Conservation (phyloP, 2,888 invertebrate species). For the Spisula solida region DNA sequence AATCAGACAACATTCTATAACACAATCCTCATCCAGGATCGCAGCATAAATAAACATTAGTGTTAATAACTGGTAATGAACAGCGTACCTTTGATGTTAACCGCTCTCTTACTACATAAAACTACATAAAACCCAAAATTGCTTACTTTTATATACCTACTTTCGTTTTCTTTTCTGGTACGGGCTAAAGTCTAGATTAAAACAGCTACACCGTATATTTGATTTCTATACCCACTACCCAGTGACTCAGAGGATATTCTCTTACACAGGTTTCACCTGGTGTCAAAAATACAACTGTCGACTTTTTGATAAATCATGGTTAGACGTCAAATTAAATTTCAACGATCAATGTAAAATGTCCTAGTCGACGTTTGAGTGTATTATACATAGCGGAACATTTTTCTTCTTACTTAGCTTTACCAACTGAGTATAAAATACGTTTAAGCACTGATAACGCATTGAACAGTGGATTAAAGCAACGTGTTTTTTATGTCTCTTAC, state of each 20-base stretch:
- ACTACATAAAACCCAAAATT: background rate
- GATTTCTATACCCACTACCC: background rate
- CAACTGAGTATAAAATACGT: background rate
- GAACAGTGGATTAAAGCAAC: background rate
- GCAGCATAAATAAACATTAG: conserved; percentile 1
- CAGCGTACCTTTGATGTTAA: background rate
- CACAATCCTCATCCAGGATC: background rate
- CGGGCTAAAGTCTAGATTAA: background rate
- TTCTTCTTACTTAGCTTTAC: too few species aligned
- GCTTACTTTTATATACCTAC: background rate
- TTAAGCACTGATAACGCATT: background rate
- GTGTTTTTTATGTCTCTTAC: background rate
- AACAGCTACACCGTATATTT: background rate
- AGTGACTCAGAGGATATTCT: background rate
- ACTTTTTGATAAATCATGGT: conserved; percentile 18
- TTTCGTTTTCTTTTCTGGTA: conserved; percentile 13
- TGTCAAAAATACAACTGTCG: background rate
- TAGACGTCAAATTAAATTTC: background rate
- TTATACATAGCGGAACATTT: background rate
- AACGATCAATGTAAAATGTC: background rate
- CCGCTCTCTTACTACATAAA: background rate
- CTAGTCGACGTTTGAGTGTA: background rate
- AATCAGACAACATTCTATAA: background rate
- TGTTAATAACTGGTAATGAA: conserved; percentile 9
- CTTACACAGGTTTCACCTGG: background rate